Conservation (phyloP, 2,113 vertebrate genomes). For the Reinhardtius hippoglossoides region DNA sequence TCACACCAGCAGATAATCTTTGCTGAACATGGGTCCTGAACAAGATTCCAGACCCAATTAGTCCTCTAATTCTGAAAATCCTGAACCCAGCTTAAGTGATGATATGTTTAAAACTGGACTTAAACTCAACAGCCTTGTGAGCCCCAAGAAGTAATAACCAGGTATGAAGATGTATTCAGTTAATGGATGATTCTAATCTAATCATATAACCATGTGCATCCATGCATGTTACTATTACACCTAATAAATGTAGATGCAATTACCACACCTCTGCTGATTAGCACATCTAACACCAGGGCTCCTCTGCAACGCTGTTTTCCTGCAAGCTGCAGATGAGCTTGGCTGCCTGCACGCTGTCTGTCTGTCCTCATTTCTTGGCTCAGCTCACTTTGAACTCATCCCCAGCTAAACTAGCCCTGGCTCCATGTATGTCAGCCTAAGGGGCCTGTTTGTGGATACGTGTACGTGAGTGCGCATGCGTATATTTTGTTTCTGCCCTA, state of each 20-base stretch:
- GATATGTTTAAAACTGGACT: too few species aligned
- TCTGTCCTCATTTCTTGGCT: constrained; percentile 42
- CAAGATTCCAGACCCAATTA: background rate
- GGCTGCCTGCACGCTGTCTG: background rate
- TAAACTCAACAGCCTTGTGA: background rate
- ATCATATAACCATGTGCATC: constrained; percentile 1
- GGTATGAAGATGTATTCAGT: constrained; percentile 13
- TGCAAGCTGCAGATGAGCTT: constrained; percentile 2
- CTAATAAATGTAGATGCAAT: background rate
- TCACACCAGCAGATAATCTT: background rate
- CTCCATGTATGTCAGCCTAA: constrained; percentile 56
- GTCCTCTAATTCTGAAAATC: background rate
- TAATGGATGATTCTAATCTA: constrained; percentile 27
- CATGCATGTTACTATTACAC: background rate
- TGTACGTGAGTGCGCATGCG: constrained; percentile 17
- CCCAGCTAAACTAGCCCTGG: constrained; percentile 38
- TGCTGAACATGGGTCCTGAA: too few species aligned
- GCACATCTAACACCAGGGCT: background rate
- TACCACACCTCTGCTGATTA: constrained; percentile 2
- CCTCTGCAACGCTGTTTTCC: background rate
- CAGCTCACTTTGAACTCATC: constrained; percentile 19
- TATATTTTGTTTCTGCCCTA: constrained; percentile 48
- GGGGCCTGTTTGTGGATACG: constrained; percentile 37
- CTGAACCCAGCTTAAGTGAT: too few species aligned
- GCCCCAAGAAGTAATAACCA: background rate